A percentile compares a stretch with the other conserved stretches of the same genome.
Evolutionary conservation across 2,113 vertebrate species (phyloP).

Genomic region (Smithornis capensis): DNA sequence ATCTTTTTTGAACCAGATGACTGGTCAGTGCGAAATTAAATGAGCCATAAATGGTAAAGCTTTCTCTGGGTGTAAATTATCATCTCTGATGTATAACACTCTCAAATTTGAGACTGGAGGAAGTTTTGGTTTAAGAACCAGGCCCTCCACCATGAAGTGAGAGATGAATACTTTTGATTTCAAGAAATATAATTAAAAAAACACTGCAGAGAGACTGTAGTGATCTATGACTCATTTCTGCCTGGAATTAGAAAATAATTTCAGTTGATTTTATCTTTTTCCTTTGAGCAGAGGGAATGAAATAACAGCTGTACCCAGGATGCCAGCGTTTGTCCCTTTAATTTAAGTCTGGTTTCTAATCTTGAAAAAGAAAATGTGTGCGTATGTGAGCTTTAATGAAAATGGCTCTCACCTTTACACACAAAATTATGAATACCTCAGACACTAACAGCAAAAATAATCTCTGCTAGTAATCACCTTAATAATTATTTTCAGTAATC

Average conservation of each 20-base stretch:
- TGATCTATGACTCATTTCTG: neutral
- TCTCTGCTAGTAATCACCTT: conserved; percentile 29
- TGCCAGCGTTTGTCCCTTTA: neutral
- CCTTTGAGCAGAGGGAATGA: neutral
- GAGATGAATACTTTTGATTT: neutral
- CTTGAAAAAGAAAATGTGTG: neutral
- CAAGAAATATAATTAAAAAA: neutral
- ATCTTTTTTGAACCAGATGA: neutral
- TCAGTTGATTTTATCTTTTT: neutral
- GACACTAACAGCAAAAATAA: conserved; percentile 20
- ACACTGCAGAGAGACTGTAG: neutral
- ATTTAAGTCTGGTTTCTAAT: neutral
- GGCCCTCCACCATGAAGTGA: neutral
- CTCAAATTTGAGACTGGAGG: neutral
- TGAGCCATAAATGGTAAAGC: neutral
- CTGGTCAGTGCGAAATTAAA: neutral
- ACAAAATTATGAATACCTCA: neutral
- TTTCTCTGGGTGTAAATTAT: neutral
- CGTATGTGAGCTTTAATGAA: neutral
- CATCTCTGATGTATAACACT: neutral
- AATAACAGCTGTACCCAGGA: neutral
- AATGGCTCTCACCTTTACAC: neutral
- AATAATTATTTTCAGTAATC: conserved; percentile 54
- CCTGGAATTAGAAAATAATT: neutral
- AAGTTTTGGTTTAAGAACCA: neutral